These are phyloP conservation scores for Grammomys surdaster DNA, from an alignment of 2,113 vertebrate genomes.

Conservation along the genomic window DNA sequence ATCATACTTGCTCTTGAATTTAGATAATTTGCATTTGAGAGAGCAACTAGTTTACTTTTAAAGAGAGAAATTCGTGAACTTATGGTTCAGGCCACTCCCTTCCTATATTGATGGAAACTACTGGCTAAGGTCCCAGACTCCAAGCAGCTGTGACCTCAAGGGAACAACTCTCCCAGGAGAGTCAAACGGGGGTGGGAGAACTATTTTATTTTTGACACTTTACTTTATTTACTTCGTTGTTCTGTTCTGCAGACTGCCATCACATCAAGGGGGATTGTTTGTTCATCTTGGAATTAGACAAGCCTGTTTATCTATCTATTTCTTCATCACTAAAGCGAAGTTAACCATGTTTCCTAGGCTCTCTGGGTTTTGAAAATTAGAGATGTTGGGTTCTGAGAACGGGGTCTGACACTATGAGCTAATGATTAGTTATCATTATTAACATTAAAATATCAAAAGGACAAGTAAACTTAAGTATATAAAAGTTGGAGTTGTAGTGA, in stretches of 20 bases:
- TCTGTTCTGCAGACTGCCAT: background rate
- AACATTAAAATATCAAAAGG: conserved; percentile 16
- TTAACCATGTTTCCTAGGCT: background rate
- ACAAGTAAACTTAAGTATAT: background rate
- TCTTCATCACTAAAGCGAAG: background rate
- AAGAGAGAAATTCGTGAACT: background rate
- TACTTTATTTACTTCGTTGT: background rate
- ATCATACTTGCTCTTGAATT: conserved; percentile 14
- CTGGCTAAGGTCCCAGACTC: background rate
- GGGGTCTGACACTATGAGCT: background rate
- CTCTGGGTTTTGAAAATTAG: background rate
- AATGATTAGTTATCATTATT: background rate
- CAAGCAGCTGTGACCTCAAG: background rate
- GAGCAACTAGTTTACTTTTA: background rate
- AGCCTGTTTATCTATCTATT: background rate
- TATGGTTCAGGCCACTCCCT: background rate
- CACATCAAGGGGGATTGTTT: background rate
- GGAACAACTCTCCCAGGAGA: background rate
- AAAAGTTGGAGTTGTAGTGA: background rate
- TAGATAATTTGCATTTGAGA: background rate
- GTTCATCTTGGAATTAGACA: background rate
- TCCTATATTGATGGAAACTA: conserved; percentile 38
- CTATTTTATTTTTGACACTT: background rate
- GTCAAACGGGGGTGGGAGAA: background rate
- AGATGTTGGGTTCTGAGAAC: background rate